A percentile compares a stretch with the other conserved stretches of the same genome.
Conservation (phyloP, 2,797 vertebrate species). For the Melanotaenia nigrans region DNA sequence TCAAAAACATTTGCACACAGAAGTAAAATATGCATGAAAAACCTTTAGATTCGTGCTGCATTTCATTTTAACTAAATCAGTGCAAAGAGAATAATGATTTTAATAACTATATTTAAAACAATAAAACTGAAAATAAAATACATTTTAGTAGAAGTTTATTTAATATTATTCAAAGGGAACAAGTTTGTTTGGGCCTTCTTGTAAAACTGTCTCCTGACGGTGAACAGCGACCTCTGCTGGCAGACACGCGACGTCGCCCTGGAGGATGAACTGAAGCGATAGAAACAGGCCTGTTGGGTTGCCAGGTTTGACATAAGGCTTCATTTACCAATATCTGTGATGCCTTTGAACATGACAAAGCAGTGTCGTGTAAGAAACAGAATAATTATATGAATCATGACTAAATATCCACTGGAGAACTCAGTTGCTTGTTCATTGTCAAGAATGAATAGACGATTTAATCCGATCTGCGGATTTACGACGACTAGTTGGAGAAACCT, state of each 20-base stretch:
- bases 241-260: constrained; percentile 4
- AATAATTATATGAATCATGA: accelerated
- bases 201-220: not conserved
- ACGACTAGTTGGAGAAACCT: constrained; percentile 5
- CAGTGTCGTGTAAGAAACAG: accelerated
- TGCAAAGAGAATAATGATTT: not conserved
- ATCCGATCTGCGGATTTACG: accelerated
- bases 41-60: not conserved
- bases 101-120: not conserved
- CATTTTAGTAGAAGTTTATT: too few relatives aligned
- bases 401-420: accelerated
- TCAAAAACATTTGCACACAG: too few relatives aligned
- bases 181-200: not conserved
- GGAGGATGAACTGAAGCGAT: not conserved
- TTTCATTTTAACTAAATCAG: not conserved
- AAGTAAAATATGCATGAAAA: not conserved
- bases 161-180: too few relatives aligned
- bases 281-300: constrained; percentile 46
- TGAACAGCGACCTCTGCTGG: constrained; percentile 54
- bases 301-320: constrained; percentile 52
- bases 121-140: not conserved
- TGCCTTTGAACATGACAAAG: not conserved
- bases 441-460: not conserved
- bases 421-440: accelerated
- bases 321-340: not conserved